These are phyloP conservation scores for Onchidella celtica DNA, from an alignment of 2,888 invertebrate species.

Conservation along the genomic window DNA sequence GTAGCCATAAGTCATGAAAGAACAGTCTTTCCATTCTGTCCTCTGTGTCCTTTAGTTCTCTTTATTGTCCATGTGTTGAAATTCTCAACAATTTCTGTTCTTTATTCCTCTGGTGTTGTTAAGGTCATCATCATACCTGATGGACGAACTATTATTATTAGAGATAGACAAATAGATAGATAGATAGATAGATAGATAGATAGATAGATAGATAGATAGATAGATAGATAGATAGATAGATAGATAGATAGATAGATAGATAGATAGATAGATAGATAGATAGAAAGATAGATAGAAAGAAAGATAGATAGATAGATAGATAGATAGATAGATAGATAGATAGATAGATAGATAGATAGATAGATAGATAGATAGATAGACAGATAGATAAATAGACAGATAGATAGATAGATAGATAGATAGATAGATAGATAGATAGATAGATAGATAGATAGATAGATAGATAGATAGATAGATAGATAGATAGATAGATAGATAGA, in stretches of 20 bases:
- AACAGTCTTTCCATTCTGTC: too few species aligned
- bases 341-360: not conserved
- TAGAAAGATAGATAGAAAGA: not conserved
- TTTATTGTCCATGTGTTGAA: too few species aligned
- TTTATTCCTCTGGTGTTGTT: too few species aligned
- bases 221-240: conserved; percentile 6
- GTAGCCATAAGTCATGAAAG: too few species aligned
- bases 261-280: not conserved
- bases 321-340: not conserved
- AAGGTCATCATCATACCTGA: too few species aligned
- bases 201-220: not conserved
- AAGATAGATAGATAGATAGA: not conserved
- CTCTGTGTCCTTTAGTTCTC: too few species aligned
- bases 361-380: too few species aligned
- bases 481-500: not conserved
- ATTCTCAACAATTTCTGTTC: too few species aligned
- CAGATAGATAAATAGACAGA: not conserved
- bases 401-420: conserved; percentile 4
- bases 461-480: not conserved
- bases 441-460: not conserved
- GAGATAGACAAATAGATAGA: not conserved
- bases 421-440: conserved; percentile 12
- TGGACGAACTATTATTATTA: too few species aligned
- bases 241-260: not conserved
- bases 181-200: not conserved